These are phyloP conservation scores for Canis aureus DNA, from an alignment of 2,113 vertebrate genomes.

Conservation along the genomic window DNA sequence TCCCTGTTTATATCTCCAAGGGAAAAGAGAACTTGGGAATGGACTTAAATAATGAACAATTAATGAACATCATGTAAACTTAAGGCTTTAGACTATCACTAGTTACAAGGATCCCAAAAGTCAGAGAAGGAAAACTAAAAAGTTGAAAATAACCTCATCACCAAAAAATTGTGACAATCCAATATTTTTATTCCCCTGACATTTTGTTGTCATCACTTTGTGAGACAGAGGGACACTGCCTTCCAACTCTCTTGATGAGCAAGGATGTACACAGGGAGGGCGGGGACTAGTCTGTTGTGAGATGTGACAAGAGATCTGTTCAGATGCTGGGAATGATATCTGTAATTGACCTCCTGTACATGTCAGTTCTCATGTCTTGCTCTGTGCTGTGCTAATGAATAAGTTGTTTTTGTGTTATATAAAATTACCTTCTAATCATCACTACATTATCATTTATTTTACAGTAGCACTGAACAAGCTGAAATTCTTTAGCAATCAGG, in stretches of 20 bases:
- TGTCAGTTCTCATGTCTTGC: constrained; percentile 76
- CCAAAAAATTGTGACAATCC: constrained; percentile 75
- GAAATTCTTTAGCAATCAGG: constrained; percentile 58
- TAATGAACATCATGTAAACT: not conserved
- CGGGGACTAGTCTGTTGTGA: constrained; percentile 70
- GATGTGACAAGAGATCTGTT: constrained; percentile 77
- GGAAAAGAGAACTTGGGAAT: not conserved
- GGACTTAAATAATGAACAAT: not conserved
- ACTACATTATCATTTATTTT: constrained; percentile 49
- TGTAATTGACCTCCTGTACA: constrained; percentile 76
- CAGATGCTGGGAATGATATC: constrained; percentile 72
- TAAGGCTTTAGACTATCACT: not conserved
- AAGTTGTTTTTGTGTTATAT: constrained; percentile 80
- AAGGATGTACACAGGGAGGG: constrained; percentile 68
- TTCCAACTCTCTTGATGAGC: constrained; percentile 51
- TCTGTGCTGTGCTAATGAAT: constrained; percentile 78
- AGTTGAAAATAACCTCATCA: constrained; percentile 60
- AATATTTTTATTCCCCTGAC: constrained; percentile 47
- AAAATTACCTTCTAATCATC: constrained; percentile 81
- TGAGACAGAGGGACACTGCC: constrained; percentile 64
- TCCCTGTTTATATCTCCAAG: not conserved
- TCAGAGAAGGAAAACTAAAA: constrained; percentile 12
- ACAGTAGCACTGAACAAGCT: constrained; percentile 41
- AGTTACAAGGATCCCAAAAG: not conserved
- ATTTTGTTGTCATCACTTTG: constrained; percentile 75